These are phyloP conservation scores for Hylaea fasciaria DNA, from an alignment of 2,888 invertebrate genomes.

Conservation along the genomic window DNA sequence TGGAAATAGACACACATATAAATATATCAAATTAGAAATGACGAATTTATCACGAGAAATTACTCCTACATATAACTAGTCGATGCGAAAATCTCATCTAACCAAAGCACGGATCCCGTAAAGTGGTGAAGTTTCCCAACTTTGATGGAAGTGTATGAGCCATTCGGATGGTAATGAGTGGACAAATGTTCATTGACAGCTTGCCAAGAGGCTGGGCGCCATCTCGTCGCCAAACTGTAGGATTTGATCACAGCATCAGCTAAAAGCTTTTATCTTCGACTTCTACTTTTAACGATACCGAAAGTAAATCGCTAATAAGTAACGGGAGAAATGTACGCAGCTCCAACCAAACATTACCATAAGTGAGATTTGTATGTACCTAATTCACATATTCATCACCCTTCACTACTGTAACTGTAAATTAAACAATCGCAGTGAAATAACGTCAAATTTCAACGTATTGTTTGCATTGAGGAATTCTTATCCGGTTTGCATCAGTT, in stretches of 20 bases:
- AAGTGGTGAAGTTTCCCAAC: constrained; percentile 44
- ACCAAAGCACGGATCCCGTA: constrained; percentile 36
- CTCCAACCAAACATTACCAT: no score
- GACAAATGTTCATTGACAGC: constrained; percentile 47
- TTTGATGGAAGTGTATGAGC: constrained; percentile 39
- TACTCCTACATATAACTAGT: background rate
- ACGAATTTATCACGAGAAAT: no score
- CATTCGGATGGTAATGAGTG: constrained; percentile 45
- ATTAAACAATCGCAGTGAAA: background rate
- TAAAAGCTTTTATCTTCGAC: constrained; percentile 23
- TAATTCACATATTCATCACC: no score
- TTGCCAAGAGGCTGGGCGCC: constrained; percentile 51
- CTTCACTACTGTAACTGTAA: no score
- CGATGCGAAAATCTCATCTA: constrained; percentile 5
- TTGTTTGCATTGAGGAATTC: constrained; percentile 43
- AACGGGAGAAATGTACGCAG: background rate
- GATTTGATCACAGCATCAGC: constrained; percentile 19
- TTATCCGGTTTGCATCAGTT: constrained; percentile 52
- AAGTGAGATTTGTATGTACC: no score
- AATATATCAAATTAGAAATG: no score
- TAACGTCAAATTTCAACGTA: constrained; percentile 41
- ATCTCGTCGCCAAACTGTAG: constrained; percentile 30
- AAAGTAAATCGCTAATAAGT: background rate
- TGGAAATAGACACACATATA: no score
- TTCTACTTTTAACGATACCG: background rate